Evolutionary conservation across 2,113 vertebrate species (phyloP), one percentile per base, ranked within the genome.

Genomic region (Gadus chalcogrammus): DNA sequence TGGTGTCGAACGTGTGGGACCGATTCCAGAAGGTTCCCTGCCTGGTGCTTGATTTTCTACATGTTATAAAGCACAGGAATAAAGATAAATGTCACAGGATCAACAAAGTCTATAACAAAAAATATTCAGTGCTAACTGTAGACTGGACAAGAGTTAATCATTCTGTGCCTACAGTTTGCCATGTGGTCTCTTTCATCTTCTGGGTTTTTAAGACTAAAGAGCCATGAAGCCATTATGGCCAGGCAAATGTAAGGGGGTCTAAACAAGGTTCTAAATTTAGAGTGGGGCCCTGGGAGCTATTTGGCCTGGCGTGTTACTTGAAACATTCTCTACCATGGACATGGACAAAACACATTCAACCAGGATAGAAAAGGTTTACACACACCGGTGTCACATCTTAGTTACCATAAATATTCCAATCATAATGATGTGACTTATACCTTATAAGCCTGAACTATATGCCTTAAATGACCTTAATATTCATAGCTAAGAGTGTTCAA

Each of bases 201-300:
- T 28, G 69, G 63, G 24, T 18, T 63, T 63, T 64, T 12, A 67
- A 58, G 31, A 67, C 56, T 72, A 53, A 64, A 74, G 28, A 72
- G 52, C 31, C 31, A 35, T 68, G 48, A 35, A 61, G 67, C 31
- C 53, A 72, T 83, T 80, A 60, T 3, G 1, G 38, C 69, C 89
- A 87, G 91, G 88, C 88, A 88, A 15, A 18, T 77, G 74, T 79
- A 70, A 38, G 85, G 68, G 83, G 76, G 82, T 85, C 76, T 75
- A 65, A 76, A 75, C 82, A 66, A 77, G 73, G 71, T 68, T 84
- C 91, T 93, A 93, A 91, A 92, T 91, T 91, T 93, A 92, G 92
- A 82, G 71, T 78, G 84, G 88, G 90, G 90, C 88, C 88, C 90
- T 91, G 78, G 74, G 82, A 90, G 90, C 86, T 89, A 92, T 92